Evolutionary conservation across 2,797 vertebrate genomes (phyloP).

Genomic region (Falco peregrinus): DNA sequence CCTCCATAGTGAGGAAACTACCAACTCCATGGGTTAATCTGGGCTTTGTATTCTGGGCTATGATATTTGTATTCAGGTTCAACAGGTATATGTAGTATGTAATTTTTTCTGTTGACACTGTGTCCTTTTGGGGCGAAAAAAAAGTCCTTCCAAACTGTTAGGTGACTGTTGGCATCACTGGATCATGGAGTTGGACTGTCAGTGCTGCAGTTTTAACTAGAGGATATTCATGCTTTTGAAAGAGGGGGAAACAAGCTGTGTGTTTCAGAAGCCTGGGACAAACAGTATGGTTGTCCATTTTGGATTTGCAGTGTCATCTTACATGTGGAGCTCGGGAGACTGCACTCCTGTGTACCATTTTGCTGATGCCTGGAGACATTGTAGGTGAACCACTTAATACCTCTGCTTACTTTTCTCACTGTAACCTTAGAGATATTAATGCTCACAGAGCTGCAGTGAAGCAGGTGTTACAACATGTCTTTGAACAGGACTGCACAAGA

Average conservation of each 20-base stretch:
- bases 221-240: neutral
- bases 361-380: neutral
- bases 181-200: no score
- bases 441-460: neutral
- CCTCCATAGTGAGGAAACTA: neutral
- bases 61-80: neutral
- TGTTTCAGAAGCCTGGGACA: accelerated
- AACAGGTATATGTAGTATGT: neutral
- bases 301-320: neutral
- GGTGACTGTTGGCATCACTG: neutral
- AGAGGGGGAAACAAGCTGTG: neutral
- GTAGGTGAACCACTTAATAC: neutral
- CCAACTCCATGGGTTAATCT: accelerated
- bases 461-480: neutral
- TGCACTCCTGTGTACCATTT: neutral
- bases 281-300: neutral
- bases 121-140: neutral
- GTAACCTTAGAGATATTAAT: neutral
- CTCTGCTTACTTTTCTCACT: neutral
- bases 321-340: neutral
- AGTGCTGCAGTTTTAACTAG: neutral
- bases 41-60: neutral
- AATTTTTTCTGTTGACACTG: neutral
- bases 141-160: neutral
- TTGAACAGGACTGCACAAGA: neutral